Evolutionary conservation across 2,797 vertebrate genomes (phyloP), one percentile per base, ranked within the genome.

Genomic region (Sarcophilus harrisii): DNA sequence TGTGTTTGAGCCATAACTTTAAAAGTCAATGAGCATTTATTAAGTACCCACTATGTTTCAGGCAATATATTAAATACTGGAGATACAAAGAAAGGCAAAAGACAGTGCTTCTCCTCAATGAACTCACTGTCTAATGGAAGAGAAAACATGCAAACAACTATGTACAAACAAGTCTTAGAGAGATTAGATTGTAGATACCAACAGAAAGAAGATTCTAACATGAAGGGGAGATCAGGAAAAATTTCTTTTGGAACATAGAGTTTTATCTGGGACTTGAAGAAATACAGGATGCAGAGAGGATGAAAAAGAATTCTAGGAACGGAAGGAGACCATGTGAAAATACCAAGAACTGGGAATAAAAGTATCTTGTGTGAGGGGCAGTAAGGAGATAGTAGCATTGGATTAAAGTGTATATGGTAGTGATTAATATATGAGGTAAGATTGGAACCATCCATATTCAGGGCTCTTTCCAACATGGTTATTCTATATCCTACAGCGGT

Each of bases 1-100:
- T 91, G 18, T 95, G 57, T 55, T 60, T 94, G 91, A 93, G 32
- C 38, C 14, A 27, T 8, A 10, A n/a, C 57, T 96, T 91, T 55
- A 62, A 16, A 90, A 10, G 13, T 27, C 0, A 57, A 94, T 93
- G 14, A 55, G 12, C 13, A 32, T 30, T 93, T 49, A 45, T 45
- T 45, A 87, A 87, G 9, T 13, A 27, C 21, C 21, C 27, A 0
- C 38, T 45, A 4, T 81, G 6, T 81, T 81, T 30, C 38, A 81
- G 38, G 38, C 21, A 45, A 87, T 24, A 81, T 81, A 45, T 45
- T 81, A 81, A 81, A 3, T 87, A 12, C 3, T 87, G 38, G n/a
- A 18, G 9, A 87, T 87, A 49, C 8, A 49, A 27, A 81, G 18
- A 81, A 38, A 45, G 38, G 73, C 73, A 49, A 27, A 87, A 45